Evolutionary conservation across 1,140 invertebrate genomes (phyloP).

Genomic region (Lutraria rhynchaena): DNA sequence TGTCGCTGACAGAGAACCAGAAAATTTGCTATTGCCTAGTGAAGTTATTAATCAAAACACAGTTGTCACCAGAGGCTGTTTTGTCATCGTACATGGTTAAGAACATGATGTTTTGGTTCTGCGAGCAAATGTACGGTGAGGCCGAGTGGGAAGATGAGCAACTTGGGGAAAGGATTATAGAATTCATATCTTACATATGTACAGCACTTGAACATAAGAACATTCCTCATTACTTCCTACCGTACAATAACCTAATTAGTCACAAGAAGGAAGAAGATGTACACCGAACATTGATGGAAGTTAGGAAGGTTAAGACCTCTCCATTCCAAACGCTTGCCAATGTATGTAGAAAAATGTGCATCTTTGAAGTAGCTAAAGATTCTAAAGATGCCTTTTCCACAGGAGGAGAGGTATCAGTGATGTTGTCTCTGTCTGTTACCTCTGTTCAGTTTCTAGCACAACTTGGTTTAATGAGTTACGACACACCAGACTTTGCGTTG

Average conservation of each 20-base stretch:
- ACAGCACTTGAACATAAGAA: constrained; percentile 14
- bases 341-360: constrained; percentile 21
- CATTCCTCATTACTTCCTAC: constrained; percentile 54
- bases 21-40: constrained; percentile 51
- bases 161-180: constrained; percentile 39
- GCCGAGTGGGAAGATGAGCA: constrained; percentile 16
- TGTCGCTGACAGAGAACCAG: constrained; percentile 11
- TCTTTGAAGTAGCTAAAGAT: constrained; percentile 8
- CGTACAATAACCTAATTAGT: constrained; percentile 49
- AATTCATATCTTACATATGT: constrained; percentile 42
- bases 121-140: constrained; percentile 50
- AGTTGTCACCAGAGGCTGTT: constrained; percentile 13
- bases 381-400: background rate
- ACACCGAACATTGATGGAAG: constrained; percentile 15
- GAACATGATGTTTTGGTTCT: constrained; percentile 61
- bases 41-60: constrained; percentile 51
- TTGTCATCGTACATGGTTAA: constrained; percentile 59
- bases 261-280: constrained; percentile 33
- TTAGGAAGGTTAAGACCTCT: background rate
- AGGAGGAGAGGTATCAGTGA: background rate
- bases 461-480: constrained; percentile 35
- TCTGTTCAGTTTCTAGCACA: constrained; percentile 46
- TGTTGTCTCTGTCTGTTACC: constrained; percentile 19
- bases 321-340: constrained; percentile 19
- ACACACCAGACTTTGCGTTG: background rate